phyloP scores from a whole-genome alignment of 2,888 invertebrate genomes.

The Lasioglossum oenotherae region DNA sequence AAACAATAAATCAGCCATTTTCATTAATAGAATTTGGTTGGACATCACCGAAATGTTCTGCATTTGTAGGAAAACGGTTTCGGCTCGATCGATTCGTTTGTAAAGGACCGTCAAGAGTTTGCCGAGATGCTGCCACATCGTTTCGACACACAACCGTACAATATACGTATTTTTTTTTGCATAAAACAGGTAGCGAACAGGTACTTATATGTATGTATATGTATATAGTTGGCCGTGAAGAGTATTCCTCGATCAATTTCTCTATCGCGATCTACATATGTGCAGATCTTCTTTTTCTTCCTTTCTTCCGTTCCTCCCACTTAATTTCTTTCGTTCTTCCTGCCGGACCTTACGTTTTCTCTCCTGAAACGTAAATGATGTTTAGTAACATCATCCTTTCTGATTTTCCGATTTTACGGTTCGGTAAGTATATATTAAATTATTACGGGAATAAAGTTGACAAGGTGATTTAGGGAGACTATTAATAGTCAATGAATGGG shows the following conservation, averaged over 20 bases:
- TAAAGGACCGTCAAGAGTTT: constrained; percentile 83
- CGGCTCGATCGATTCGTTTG: constrained; percentile 88
- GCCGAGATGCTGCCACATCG: constrained; percentile 71
- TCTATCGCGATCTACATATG: neutral
- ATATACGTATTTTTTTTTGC: neutral
- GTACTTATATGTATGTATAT: too few species aligned
- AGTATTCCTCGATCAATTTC: neutral
- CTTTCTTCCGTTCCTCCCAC: neutral
- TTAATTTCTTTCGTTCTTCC: neutral
- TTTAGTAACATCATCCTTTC: neutral
- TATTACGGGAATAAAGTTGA: neutral
- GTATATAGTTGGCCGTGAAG: neutral
- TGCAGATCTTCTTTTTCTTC: neutral
- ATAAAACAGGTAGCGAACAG: neutral
- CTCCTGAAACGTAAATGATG: neutral
- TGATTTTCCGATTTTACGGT: neutral
- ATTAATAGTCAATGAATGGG: constrained; percentile 67
- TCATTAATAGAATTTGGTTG: constrained; percentile 90
- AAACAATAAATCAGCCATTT: constrained; percentile 89
- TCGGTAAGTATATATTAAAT: neutral
- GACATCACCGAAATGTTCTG: constrained; percentile 89
- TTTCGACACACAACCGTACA: constrained; percentile 28
- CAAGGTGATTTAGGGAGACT: constrained; percentile 33
- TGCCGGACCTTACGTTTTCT: neutral
- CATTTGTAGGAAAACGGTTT: constrained; percentile 89